Base-by-base conservation (phyloP, 2,113 vertebrate species). In the Sebastes schlegelii region DNA sequence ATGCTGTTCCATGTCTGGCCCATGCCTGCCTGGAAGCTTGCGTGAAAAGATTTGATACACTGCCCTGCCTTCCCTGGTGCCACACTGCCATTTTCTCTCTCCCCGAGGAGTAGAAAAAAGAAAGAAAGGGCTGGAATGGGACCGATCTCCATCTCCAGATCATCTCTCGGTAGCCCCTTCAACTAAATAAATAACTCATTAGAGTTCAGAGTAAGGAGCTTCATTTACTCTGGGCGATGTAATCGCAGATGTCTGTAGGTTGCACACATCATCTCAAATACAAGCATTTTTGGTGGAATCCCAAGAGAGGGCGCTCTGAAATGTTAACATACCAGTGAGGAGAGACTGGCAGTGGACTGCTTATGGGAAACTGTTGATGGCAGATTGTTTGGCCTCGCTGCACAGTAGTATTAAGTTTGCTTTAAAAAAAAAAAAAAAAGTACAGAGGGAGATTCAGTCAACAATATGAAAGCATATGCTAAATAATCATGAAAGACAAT, bases 181-280 rank as follows among this genome's bases (percentile, higher is more conserved):
- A 92, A 92, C 93, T 94, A 96, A 96, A 95, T 95, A 96, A 96
- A 96, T 96, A 95, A 95, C 84, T 90, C 93, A 95, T 95, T 96
- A 96, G 73, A 90, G 88, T 93, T 93, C 89, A 92, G 92, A 93
- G 91, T 82, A 82, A 86, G 84, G 91, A 91, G 86, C 92, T 95
- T 95, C 87, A 95, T 95, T 95, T 95, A 95, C 89, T 93, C 88
- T 51, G 57, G 69, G 85, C 75, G 94, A 95, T 95, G 94, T 85
- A 94, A 96, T 95, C 95, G 79, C 91, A 91, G 82, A 88, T 92
- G 91, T 92, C 93, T 94, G 91, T 92, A 91, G 70, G 89, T 91
- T 92, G 88, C 86, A 80, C 85, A 74, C 85, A 88, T 91, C 91
- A 82, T 93, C 88, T 91, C 88, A 89, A 94, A 92, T 83, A 84